Conservation (phyloP, 2,888 invertebrate species). For the Xestia ashworthii region DNA sequence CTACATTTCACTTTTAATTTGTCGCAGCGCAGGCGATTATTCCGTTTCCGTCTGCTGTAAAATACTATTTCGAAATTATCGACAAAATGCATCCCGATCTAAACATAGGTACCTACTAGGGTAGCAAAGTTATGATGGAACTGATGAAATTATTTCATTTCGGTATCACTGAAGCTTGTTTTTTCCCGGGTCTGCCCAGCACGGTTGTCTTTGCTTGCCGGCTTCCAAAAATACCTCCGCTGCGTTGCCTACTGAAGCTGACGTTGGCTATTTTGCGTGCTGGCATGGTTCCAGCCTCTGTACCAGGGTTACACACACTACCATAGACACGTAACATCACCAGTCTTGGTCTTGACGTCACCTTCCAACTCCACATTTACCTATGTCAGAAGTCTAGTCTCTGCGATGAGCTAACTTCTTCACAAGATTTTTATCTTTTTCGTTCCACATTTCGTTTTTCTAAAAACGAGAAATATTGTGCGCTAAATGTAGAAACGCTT, state of each 20-base stretch:
- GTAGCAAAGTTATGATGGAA: background rate
- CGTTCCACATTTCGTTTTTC: constrained; percentile 27
- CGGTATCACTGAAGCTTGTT: constrained; percentile 13
- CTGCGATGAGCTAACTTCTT: constrained; percentile 14
- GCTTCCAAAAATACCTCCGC: constrained; percentile 65
- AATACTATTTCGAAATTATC: background rate
- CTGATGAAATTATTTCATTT: background rate
- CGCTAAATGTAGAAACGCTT: constrained; percentile 17
- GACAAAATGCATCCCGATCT: background rate
- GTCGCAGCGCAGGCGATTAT: background rate
- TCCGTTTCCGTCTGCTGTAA: background rate
- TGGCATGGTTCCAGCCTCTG: constrained; percentile 66
- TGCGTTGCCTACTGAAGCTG: constrained; percentile 64
- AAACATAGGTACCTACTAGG: background rate
- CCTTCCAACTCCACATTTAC: constrained; percentile 29
- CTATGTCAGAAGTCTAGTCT: constrained; percentile 16
- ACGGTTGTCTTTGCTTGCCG: constrained; percentile 45
- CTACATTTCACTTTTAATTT: constrained; percentile 31
- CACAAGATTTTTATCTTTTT: constrained; percentile 13
- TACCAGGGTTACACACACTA: constrained; percentile 60
- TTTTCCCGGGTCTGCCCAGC: constrained; percentile 44
- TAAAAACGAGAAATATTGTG: constrained; percentile 5
- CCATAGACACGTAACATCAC: constrained; percentile 42
- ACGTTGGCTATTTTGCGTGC: constrained; percentile 64
- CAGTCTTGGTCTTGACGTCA: constrained; percentile 51